phyloP scores from a whole-genome alignment of 37 sponge, comb jelly and placozoan genomes.

The Bolinopsis microptera region DNA sequence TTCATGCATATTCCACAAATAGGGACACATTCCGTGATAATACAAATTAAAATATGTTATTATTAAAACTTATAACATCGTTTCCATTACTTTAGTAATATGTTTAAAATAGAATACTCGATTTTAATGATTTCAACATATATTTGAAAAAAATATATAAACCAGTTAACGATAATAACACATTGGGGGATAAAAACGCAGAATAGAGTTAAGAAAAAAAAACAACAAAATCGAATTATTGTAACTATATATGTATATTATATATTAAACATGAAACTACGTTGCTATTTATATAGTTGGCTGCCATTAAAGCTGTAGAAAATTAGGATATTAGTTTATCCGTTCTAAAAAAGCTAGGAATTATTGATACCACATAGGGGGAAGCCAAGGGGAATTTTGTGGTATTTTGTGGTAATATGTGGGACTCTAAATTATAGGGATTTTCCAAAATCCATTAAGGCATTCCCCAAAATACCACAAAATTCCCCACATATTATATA shows the following conservation, averaged over 20 bases:
- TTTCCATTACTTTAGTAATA: not conserved
- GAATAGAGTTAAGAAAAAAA: not conserved
- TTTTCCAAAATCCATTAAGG: too few species aligned
- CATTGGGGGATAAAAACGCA: not conserved
- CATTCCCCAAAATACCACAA: too few species aligned
- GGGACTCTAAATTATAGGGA: too few species aligned
- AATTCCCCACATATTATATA: too few species aligned
- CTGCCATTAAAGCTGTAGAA: not conserved
- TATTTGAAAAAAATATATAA: not conserved
- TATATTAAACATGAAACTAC: not conserved
- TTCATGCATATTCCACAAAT: not conserved
- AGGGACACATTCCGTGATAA: not conserved
- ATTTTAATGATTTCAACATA: not conserved
- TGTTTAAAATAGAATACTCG: not conserved
- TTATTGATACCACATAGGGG: too few species aligned
- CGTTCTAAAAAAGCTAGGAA: too few species aligned
- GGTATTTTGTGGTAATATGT: too few species aligned
- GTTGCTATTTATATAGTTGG: not conserved
- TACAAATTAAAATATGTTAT: not conserved
- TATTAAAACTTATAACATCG: not conserved
- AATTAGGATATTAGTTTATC: too few species aligned
- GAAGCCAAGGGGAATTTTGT: too few species aligned
- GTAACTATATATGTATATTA: not conserved
- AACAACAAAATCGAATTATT: not conserved
- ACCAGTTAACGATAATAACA: not conserved